Evolutionary conservation across 2,113 vertebrate genomes (phyloP), one percentile per base, ranked within the genome.

Genomic region (Malurus elegans): DNA sequence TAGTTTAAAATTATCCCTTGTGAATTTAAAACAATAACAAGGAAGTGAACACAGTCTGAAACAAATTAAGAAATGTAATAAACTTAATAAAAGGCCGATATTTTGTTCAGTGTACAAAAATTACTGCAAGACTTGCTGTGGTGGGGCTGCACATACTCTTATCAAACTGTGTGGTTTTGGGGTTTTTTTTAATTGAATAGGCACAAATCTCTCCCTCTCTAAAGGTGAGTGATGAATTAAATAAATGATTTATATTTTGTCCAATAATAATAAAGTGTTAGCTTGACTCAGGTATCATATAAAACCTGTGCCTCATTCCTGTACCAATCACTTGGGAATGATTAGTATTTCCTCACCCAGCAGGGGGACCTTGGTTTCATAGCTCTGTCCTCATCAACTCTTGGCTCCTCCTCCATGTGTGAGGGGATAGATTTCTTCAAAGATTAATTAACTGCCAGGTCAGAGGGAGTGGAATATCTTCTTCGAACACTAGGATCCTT

Each of bases 1-100:
- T 98, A 98, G 96, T 96, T 98, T 98, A 97, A 98, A 98, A 97
- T 97, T 96, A 97, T 97, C 97, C 93, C 94, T 88, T 92, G 94
- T 67, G 95, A 97, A 96, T 97, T 97, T 97, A 97, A 98, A 98
- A 98, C 97, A 97, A 96, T 97, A 97, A 97, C 74, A 97, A 92
- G 86, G 51, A 97, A 76, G 65, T 86, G 91, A 97, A 96, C 80
- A 90, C 84, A 95, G 76, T 92, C 80, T 94, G 93, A 97, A 97
- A 96, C 94, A 97, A 97, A 97, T 96, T 97, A 96, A 95, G 69
- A 95, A 93, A 93, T 95, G 70, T 95, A 96, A 95, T 66, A 93
- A 93, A 92, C 67, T 86, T 96, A 95, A 97, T 97, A 96, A 96
- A 96, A 93, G 94, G 64, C 44, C 57, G 10, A 61, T 94, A 79